Conservation (phyloP, 1,140 invertebrate species). For the Ceratina calcarata region DNA sequence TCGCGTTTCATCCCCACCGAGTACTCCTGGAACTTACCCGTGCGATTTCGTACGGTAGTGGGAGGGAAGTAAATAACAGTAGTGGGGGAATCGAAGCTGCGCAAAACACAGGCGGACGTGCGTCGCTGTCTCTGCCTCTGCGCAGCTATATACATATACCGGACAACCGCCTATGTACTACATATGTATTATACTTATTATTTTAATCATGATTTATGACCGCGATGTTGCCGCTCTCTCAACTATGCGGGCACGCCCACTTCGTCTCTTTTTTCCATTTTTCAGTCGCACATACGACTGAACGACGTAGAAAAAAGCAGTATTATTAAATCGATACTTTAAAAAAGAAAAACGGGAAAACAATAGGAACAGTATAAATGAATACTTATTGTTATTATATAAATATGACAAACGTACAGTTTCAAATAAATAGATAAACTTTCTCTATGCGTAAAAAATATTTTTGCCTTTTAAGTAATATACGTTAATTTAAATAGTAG, state of each 20-base stretch:
- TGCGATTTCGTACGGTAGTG: conserved; percentile 66
- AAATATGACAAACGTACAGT: background rate
- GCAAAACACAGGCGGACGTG: conserved; percentile 69
- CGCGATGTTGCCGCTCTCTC: conserved; percentile 73
- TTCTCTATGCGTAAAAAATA: background rate
- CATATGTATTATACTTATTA: conserved; percentile 79
- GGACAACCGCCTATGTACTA: conserved; percentile 69
- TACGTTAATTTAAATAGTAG: background rate
- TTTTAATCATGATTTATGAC: conserved; percentile 80
- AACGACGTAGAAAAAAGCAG: conserved; percentile 54
- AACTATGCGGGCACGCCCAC: conserved; percentile 72
- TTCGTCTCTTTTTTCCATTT: conserved; percentile 61
- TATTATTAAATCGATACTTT: conserved; percentile 67
- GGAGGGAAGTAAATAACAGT: conserved; percentile 57
- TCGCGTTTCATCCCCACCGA: conserved; percentile 40
- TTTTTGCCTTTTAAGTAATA: background rate
- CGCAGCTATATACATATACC: conserved; percentile 69
- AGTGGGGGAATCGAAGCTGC: conserved; percentile 74
- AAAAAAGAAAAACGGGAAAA: conserved; percentile 58
- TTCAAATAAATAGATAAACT: background rate
- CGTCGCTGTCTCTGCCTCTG: conserved; percentile 52
- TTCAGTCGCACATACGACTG: conserved; percentile 56
- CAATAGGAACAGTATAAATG: conserved; percentile 23
- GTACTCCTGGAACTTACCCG: conserved; percentile 64
- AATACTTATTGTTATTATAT: conserved; percentile 2